These are phyloP conservation scores for Perdita meconis DNA, from an alignment of 2,888 invertebrate species.

Conservation along the genomic window DNA sequence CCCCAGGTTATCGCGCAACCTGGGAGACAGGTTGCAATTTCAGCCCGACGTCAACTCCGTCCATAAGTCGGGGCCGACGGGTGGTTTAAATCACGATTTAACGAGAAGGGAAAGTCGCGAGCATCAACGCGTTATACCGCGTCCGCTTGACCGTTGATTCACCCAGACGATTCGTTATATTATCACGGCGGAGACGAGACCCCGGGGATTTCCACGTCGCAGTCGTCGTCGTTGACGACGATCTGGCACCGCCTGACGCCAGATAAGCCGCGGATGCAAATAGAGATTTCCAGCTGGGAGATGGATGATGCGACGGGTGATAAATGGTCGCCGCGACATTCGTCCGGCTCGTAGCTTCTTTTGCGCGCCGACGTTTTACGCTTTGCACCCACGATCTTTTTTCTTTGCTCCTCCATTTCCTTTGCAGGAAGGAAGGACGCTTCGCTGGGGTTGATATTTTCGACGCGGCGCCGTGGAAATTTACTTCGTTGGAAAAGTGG, in stretches of 20 bases:
- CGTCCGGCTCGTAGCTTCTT: constrained; percentile 52
- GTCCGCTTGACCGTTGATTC: constrained; percentile 65
- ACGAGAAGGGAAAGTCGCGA: constrained; percentile 69
- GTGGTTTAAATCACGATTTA: constrained; percentile 68
- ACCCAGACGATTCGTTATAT: constrained; percentile 69
- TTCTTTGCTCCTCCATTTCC: constrained; percentile 7
- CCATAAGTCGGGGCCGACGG: constrained; percentile 44
- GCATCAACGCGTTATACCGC: constrained; percentile 48
- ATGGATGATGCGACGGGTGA: constrained; percentile 69
- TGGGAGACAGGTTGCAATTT: constrained; percentile 21
- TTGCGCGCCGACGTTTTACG: constrained; percentile 41
- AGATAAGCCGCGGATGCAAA: constrained; percentile 77
- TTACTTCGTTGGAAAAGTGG: neutral
- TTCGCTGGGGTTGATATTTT: neutral
- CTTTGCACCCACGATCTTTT: constrained; percentile 52
- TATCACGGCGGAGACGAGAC: constrained; percentile 27
- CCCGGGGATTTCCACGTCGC: constrained; percentile 43
- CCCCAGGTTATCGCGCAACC: neutral
- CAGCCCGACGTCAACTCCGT: constrained; percentile 42
- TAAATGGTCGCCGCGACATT: constrained; percentile 64
- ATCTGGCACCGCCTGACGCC: constrained; percentile 63
- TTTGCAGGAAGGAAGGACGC: neutral
- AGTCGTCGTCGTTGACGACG: constrained; percentile 55
- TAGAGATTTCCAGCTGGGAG: constrained; percentile 77
- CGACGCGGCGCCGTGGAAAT: neutral